These are phyloP conservation scores for Augochlorella aurata DNA, from an alignment of 2,888 invertebrate species.

Conservation along the genomic window DNA sequence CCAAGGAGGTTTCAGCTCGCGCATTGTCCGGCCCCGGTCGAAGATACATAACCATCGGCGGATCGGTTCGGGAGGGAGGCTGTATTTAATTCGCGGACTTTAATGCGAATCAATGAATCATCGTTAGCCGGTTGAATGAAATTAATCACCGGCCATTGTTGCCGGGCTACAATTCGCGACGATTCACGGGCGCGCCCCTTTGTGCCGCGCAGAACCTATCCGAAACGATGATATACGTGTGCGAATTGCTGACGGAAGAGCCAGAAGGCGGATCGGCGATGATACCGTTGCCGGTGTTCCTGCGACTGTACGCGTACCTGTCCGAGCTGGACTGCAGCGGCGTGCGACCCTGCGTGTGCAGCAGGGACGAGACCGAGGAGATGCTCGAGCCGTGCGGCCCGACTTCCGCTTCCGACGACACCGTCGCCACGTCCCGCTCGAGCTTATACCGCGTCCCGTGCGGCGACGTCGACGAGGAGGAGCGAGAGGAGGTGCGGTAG, in stretches of 20 bases:
- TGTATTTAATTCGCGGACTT: conserved; percentile 37
- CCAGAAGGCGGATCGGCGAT: conserved; percentile 91
- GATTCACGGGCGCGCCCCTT: conserved; percentile 34
- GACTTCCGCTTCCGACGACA: conserved; percentile 22
- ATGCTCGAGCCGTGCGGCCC: conserved; percentile 27
- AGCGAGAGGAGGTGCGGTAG: conserved; percentile 20
- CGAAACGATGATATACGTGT: conserved; percentile 90
- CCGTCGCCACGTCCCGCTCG: conserved; percentile 39
- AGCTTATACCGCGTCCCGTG: conserved; percentile 11
- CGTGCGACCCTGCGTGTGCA: conserved; percentile 18
- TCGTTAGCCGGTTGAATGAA: conserved; percentile 53
- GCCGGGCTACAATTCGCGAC: conserved; percentile 30
- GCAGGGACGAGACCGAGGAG: conserved; percentile 17
- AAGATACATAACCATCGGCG: conserved; percentile 14
- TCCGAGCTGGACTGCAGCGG: conserved; percentile 75
- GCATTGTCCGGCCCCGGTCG: not conserved
- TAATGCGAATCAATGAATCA: conserved; percentile 54
- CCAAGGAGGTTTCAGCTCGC: not conserved
- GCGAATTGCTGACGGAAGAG: conserved; percentile 91
- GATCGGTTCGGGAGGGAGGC: not conserved
- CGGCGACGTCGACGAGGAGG: conserved; percentile 44
- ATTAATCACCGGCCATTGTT: conserved; percentile 56
- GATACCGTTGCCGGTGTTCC: conserved; percentile 86
- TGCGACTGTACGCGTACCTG: conserved; percentile 81
- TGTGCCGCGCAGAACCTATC: conserved; percentile 85